phyloP scores from a whole-genome alignment of 2,888 invertebrate genomes.

The Aspidiotus rigidus region DNA sequence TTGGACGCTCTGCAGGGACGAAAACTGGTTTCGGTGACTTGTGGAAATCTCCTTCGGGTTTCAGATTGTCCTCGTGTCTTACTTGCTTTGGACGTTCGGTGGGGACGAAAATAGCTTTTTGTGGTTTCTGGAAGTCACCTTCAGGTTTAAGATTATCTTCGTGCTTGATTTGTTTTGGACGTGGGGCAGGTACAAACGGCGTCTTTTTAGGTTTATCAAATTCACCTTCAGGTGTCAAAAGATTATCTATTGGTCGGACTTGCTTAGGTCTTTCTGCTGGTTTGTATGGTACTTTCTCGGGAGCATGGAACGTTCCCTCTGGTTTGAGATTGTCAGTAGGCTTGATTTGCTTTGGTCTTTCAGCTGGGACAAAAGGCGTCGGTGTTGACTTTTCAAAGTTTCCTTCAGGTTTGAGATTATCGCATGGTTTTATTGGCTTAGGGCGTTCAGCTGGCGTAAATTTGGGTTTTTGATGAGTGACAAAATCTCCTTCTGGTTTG shows the following conservation, averaged over 20 bases:
- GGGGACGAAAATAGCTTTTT: conserved; percentile 42
- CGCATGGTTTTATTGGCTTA: conserved; percentile 47
- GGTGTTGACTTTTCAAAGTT: conserved; percentile 48
- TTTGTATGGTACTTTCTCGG: conserved; percentile 41
- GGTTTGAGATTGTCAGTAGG: conserved; percentile 49
- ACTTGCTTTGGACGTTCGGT: conserved; percentile 40
- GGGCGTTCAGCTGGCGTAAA: conserved; percentile 50
- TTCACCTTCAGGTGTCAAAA: conserved; percentile 40
- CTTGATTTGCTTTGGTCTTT: conserved; percentile 45
- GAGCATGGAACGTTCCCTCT: conserved; percentile 52
- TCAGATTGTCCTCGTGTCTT: conserved; percentile 44
- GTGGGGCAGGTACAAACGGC: conserved; percentile 41
- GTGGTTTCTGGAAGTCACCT: conserved; percentile 49
- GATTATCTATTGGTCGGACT: conserved; percentile 41
- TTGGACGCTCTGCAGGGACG: conserved; percentile 47
- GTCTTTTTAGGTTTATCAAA: conserved; percentile 42
- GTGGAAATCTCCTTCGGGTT: conserved; percentile 47
- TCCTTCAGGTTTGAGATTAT: conserved; percentile 44
- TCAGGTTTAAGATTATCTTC: conserved; percentile 49
- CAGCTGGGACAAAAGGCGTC: conserved; percentile 37
- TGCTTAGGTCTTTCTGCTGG: conserved; percentile 49
- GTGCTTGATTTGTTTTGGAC: conserved; percentile 36
- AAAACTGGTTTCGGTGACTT: conserved; percentile 35
- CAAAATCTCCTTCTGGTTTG: conserved; percentile 57
- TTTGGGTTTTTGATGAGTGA: conserved; percentile 42